These are phyloP conservation scores for Pteria penguin DNA, from an alignment of 2,888 invertebrate species.

Conservation along the genomic window DNA sequence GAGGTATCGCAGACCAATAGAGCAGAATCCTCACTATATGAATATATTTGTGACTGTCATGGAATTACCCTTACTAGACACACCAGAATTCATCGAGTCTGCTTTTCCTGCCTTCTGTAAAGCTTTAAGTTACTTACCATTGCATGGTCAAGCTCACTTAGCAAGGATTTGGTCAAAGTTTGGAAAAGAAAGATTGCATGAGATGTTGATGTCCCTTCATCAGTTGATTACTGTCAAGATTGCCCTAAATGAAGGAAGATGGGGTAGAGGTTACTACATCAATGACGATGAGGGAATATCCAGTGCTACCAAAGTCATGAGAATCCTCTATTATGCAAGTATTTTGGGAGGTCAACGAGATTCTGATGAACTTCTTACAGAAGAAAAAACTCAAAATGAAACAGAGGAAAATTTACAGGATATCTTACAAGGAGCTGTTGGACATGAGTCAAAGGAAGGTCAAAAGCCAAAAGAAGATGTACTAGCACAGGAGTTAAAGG, in stretches of 20 bases:
- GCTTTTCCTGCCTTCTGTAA: slow-evolving; percentile 87
- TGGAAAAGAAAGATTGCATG: slow-evolving; percentile 58
- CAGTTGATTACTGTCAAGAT: slow-evolving; percentile 93
- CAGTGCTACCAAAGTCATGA: slow-evolving; percentile 92
- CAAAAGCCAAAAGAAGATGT: slow-evolving; percentile 74
- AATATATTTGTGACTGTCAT: slow-evolving; percentile 88
- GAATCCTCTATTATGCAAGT: slow-evolving; percentile 87
- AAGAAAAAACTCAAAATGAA: slow-evolving; percentile 68
- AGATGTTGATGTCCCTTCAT: slow-evolving; percentile 83
- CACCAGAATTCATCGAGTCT: slow-evolving; percentile 89
- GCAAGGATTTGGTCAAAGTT: slow-evolving; percentile 88
- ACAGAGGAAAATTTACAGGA: slow-evolving; percentile 61
- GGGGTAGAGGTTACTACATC: slow-evolving; percentile 83
- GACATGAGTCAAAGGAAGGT: slow-evolving; percentile 76
- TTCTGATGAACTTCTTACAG: slow-evolving; percentile 65
- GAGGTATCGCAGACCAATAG: slow-evolving; percentile 81
- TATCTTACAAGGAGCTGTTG: slow-evolving; percentile 69
- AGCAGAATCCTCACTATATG: slow-evolving; percentile 81
- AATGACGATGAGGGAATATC: slow-evolving; percentile 93
- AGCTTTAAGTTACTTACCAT: slow-evolving; percentile 87
- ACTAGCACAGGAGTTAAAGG: slow-evolving; percentile 86
- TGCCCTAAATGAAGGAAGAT: slow-evolving; percentile 85
- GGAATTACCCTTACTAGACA: slow-evolving; percentile 85
- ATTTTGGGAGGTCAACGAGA: slow-evolving; percentile 87
- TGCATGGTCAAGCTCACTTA: slow-evolving; percentile 88